phyloP scores from a whole-genome alignment of 2,797 vertebrate species.

The Chiroxiphia lanceolata region DNA sequence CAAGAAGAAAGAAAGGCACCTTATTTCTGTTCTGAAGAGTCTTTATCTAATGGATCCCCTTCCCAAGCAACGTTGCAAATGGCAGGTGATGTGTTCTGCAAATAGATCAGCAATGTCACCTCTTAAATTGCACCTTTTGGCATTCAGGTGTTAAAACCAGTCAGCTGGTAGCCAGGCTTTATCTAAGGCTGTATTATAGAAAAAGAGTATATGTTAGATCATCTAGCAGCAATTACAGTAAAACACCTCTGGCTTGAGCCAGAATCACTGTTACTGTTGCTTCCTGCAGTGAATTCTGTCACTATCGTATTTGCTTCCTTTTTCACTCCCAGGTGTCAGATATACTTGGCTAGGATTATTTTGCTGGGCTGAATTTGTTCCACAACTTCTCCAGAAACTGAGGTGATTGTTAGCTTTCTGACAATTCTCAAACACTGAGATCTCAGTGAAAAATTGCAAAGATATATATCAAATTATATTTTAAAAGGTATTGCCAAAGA shows the following conservation, averaged over 20 bases:
- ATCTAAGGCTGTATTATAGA: conserved; percentile 23
- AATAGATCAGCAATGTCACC: conserved; percentile 60
- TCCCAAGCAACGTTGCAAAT: background rate
- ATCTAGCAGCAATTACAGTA: conserved; percentile 58
- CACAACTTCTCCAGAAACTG: background rate
- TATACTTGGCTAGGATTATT: conserved; percentile 9
- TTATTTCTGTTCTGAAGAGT: conserved; percentile 14
- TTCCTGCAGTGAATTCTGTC: conserved; percentile 38
- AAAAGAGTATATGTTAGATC: conserved; percentile 35
- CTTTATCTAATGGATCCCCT: conserved; percentile 48
- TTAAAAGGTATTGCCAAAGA: conserved; percentile 3
- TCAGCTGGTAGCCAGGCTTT: conserved; percentile 29
- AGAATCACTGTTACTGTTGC: conserved; percentile 10
- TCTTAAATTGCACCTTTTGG: conserved; percentile 54
- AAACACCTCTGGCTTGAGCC: conserved; percentile 19
- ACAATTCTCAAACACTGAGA: background rate
- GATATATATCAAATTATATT: background rate
- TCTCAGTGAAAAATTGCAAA: background rate
- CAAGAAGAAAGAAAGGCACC: conserved; percentile 37
- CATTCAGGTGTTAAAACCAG: conserved; percentile 41
- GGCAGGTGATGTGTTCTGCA: conserved; percentile 54
- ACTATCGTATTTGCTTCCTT: background rate
- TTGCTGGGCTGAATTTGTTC: background rate
- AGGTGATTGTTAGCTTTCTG: background rate
- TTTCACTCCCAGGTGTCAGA: conserved; percentile 19